These are phyloP conservation scores for Drosophila subsilvestris DNA, from an alignment of 2,888 invertebrate species.

Conservation along the genomic window DNA sequence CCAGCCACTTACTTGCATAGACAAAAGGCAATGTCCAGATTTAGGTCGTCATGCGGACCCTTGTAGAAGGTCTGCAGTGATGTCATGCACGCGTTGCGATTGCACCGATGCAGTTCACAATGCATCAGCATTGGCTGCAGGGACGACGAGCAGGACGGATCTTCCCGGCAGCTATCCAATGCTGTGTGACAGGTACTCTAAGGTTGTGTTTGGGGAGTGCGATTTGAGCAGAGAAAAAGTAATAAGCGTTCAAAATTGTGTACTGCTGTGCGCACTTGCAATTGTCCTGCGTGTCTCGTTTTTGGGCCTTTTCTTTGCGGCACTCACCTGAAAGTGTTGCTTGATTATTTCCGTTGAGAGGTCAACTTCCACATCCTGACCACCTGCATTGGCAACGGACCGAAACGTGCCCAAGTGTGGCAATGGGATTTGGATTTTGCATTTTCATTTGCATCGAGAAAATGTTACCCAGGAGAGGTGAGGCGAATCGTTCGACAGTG, in stretches of 20 bases:
- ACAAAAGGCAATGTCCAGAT: conserved; percentile 95
- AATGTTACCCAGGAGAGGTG: conserved; percentile 43
- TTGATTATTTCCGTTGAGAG: conserved; percentile 84
- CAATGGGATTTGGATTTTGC: conserved; percentile 22
- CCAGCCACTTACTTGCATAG: conserved; percentile 92
- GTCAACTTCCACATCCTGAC: conserved; percentile 84
- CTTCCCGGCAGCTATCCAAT: conserved; percentile 91
- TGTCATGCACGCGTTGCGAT: conserved; percentile 94
- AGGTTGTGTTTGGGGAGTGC: conserved; percentile 7
- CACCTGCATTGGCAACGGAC: conserved; percentile 76
- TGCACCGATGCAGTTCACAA: conserved; percentile 91
- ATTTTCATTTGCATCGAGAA: conserved; percentile 42
- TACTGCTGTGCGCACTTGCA: conserved; percentile 40
- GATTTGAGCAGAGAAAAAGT: conserved; percentile 7
- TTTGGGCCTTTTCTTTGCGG: conserved; percentile 34
- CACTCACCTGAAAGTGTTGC: conserved; percentile 84
- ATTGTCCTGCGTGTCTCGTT: conserved; percentile 32
- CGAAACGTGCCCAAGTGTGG: conserved; percentile 77
- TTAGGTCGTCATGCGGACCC: conserved; percentile 91
- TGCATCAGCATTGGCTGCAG: conserved; percentile 93
- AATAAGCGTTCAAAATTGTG: conserved; percentile 49
- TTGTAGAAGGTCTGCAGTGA: conserved; percentile 94
- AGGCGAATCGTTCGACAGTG: conserved; percentile 44
- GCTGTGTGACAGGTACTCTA: conserved; percentile 95
- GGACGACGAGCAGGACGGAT: conserved; percentile 90